Evolutionary conservation across 1,140 invertebrate species (phyloP), one percentile per base, ranked within the genome.

Genomic region (Heliconius hewitsoni): DNA sequence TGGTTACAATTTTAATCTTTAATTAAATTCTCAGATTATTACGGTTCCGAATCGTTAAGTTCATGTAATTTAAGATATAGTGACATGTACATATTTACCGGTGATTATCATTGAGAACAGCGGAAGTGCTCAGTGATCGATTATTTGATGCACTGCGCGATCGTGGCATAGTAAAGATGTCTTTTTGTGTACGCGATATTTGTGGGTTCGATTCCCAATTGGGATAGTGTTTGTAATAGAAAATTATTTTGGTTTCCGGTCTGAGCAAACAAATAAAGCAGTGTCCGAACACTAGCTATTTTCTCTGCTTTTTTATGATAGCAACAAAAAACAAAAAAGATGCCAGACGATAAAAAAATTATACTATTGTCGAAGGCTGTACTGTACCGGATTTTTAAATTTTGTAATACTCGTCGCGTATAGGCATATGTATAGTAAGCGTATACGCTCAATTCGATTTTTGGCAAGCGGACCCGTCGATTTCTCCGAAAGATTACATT

Each of bases 401-500:
- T 66, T 30, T 66, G 5, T 66, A 16, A 60, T 27, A 30, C 60
- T 30, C 9, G 13, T 9, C 55, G n/a, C n/a, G 19, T 57, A 57
- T 8, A 46, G 13, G 34, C 34, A 37, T 37, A 37, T 4, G 34
- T 57, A 23, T 23, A 23, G n/a, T 57, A 57, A 57, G 55, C 55
- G 55, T 57, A 57, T 66, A 75, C 84, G 84, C 81, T 76, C 77
- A 85, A 86, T 84, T 81, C 80, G 83, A 88, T 91, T 93, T 92
- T 93, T 93, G 91, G 91, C 91, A 92, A 89, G 82, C 88, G 88
- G 82, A 84, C 84, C 84, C 84, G 84, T 82, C 75, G 89, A 89
- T 89, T 93, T 93, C 93, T 85, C 83, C 85, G 91, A 93, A 94
- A 87, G 89, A 93, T 92, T 93, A 87, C 90, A 87, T 91, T 93